A percentile compares a stretch with the other conserved stretches of the same genome.
These are phyloP conservation scores for Conger conger DNA, from an alignment of 2,113 vertebrate species.

Conservation along the genomic window DNA sequence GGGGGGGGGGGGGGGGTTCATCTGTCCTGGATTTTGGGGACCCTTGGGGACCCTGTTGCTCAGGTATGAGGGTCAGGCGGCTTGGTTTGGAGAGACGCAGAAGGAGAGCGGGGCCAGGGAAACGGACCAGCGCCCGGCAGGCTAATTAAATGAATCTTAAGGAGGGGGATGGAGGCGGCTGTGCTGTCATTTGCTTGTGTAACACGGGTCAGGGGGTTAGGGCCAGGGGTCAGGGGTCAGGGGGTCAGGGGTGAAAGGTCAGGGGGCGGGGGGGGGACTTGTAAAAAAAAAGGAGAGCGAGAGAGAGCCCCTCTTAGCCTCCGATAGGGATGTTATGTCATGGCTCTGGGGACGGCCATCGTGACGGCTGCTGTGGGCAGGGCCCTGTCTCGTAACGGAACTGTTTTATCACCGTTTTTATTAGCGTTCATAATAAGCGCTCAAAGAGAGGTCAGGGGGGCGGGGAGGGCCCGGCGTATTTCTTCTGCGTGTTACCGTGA, in stretches of 20 bases:
- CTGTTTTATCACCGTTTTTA: conserved; percentile 43
- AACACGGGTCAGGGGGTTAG: conserved; percentile 39
- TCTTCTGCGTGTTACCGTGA: conserved; percentile 27
- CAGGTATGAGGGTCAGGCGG: too few relatives aligned
- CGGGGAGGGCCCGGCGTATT: conserved; percentile 16
- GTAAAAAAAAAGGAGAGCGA: too few relatives aligned
- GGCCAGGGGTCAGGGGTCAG: conserved; percentile 44
- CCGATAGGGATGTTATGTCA: conserved; percentile 41
- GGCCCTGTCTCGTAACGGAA: conserved; percentile 43
- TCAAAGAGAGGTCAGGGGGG: conserved; percentile 21
- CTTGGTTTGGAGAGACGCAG: neutral
- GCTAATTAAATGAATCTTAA: neutral
- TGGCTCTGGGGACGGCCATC: conserved; percentile 36
- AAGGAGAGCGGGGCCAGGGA: neutral
- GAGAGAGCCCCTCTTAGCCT: conserved; percentile 23
- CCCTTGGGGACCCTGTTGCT: too few relatives aligned
- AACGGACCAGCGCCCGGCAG: neutral
- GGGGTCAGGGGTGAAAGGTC: conserved; percentile 41
- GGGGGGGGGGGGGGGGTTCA: too few relatives aligned
- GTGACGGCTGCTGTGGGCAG: conserved; percentile 53
- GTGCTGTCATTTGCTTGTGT: neutral
- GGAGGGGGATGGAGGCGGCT: neutral
- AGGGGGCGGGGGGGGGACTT: neutral
- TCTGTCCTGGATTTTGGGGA: too few relatives aligned
- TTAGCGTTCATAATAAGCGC: conserved; percentile 22